A percentile compares a stretch with the other conserved stretches of the same genome.
These are phyloP conservation scores for Unio pictorum DNA, from an alignment of 2,888 invertebrate species.

Conservation along the genomic window DNA sequence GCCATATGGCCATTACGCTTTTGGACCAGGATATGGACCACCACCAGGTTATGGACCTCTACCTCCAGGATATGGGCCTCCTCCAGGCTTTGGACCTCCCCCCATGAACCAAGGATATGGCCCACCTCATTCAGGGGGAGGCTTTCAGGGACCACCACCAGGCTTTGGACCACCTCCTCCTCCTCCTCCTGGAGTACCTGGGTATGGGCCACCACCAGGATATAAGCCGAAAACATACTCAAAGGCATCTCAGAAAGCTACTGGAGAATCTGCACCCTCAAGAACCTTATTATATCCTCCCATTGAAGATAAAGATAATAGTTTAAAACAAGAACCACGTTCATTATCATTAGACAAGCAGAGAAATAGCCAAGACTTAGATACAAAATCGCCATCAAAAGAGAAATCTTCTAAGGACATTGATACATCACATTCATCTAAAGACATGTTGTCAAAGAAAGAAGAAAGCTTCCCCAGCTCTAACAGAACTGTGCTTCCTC, in stretches of 20 bases:
- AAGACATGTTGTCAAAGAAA: slow-evolving; percentile 1
- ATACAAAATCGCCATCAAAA: not conserved
- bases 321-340: too few relatives aligned
- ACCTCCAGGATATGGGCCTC: slow-evolving; percentile 3
- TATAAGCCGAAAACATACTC: not conserved
- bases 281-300: too few relatives aligned
- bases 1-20: not conserved
- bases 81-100: too few relatives aligned
- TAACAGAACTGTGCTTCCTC: slow-evolving; percentile 28
- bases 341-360: too few relatives aligned
- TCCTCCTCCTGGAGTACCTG: slow-evolving; percentile 7
- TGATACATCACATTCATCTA: slow-evolving; percentile 2
- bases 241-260: too few relatives aligned
- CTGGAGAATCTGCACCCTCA: too few relatives aligned
- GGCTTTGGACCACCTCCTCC: not conserved
- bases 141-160: slow-evolving; percentile 2
- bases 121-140: not conserved
- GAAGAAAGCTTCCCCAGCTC: too few relatives aligned
- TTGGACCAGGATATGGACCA: slow-evolving; percentile 6
- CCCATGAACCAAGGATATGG: slow-evolving; percentile 1
- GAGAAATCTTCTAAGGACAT: not conserved
- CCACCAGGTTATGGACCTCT: slow-evolving; percentile 4
- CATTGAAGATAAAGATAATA: too few relatives aligned
- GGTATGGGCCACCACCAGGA: slow-evolving; percentile 13
- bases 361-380: slow-evolving; percentile 5